phyloP scores from a whole-genome alignment of 2,113 vertebrate species.

The Malurus alboscapulatus region DNA sequence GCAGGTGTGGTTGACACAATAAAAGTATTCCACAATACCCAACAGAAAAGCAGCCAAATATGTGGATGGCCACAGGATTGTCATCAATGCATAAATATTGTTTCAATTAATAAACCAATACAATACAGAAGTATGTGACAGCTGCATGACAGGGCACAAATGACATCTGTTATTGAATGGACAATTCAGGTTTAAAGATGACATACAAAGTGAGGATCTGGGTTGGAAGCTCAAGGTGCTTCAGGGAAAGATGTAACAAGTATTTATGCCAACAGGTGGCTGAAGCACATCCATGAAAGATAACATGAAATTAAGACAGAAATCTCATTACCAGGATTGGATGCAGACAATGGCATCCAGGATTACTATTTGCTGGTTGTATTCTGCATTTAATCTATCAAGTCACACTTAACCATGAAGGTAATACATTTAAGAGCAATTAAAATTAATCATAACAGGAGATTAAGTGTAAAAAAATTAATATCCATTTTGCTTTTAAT shows the following conservation, averaged over 20 bases:
- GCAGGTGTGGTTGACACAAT: not conserved
- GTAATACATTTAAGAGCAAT: slow-evolving; percentile 24
- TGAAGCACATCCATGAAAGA: not conserved
- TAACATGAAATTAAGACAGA: not conserved
- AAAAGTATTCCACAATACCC: not conserved
- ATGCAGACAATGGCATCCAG: not conserved
- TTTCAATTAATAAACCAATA: not conserved
- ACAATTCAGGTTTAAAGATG: not conserved
- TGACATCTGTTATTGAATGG: fast-evolving
- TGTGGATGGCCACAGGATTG: not conserved
- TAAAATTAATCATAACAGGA: not conserved
- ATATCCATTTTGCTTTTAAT: not conserved
- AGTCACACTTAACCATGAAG: not conserved
- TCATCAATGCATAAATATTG: not conserved
- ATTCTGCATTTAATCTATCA: not conserved
- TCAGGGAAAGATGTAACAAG: not conserved
- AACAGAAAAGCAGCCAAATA: not conserved
- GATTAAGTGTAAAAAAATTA: not conserved
- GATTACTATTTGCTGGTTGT: not conserved
- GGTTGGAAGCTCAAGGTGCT: not conserved
- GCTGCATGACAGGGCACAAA: not conserved
- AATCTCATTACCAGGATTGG: slow-evolving; percentile 28
- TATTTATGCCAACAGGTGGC: not conserved
- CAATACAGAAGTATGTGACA: not conserved
- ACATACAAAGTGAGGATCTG: not conserved